Percentiles rank a stretch among this genome's conserved stretches.
phyloP scores from a whole-genome alignment of 2,888 invertebrate genomes.

The Polylopha cassiicola region DNA sequence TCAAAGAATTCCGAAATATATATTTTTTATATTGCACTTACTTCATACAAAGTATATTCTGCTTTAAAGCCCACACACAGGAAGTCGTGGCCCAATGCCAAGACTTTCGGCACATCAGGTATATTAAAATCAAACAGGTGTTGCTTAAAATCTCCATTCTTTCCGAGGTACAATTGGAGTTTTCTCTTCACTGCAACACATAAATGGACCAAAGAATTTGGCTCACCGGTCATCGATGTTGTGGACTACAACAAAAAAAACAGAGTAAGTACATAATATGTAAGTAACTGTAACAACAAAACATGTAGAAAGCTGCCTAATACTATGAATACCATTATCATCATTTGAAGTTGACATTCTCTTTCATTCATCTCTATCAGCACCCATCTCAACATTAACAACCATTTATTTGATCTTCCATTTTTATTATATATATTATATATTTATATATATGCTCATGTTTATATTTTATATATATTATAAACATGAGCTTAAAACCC shows the following conservation, averaged over 20 bases:
- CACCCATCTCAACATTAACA: no score
- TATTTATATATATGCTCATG: no score
- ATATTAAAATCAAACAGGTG: constrained; percentile 85
- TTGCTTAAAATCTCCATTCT: constrained; percentile 87
- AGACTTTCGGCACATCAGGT: constrained; percentile 86
- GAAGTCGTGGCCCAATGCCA: constrained; percentile 90
- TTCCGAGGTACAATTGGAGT: constrained; percentile 92
- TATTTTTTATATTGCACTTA: constrained; percentile 51
- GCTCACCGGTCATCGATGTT: constrained; percentile 80
- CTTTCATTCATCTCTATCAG: no score
- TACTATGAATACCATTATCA: no score
- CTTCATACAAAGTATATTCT: constrained; percentile 87
- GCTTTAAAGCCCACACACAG: constrained; percentile 91
- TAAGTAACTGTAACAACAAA: no score
- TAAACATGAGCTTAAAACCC: no score
- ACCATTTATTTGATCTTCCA: no score
- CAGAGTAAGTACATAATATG: constrained; percentile 3
- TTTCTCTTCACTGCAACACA: constrained; percentile 92
- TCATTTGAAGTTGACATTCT: no score
- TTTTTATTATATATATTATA: no score
- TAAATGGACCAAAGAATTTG: constrained; percentile 85
- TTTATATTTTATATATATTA: no score
- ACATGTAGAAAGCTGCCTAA: no score
- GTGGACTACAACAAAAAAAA: constrained; percentile 46
- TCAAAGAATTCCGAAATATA: not conserved